phyloP scores from a whole-genome alignment of 2,888 invertebrate genomes.

The Serrognathus titanus region DNA sequence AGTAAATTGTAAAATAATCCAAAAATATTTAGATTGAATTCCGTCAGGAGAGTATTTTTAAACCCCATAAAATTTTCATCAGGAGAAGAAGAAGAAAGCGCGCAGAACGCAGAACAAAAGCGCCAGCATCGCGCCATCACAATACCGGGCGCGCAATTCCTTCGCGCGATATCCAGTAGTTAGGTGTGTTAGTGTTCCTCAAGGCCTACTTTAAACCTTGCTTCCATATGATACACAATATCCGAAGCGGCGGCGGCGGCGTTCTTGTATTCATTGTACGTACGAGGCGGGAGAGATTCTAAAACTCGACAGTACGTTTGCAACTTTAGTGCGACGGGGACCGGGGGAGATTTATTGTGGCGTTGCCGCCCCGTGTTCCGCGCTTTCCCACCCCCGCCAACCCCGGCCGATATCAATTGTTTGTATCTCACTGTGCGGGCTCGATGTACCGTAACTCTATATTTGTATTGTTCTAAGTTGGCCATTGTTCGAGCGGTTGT shows the following conservation, averaged over 20 bases:
- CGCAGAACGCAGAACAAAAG: too few species aligned
- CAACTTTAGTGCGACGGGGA: not conserved
- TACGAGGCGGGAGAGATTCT: slow-evolving; percentile 2
- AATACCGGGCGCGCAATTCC: not conserved
- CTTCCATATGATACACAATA: not conserved
- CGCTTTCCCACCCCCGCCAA: not conserved
- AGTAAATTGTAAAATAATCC: too few species aligned
- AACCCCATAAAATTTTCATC: too few species aligned
- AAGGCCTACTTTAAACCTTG: slow-evolving; percentile 11
- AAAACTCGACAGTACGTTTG: slow-evolving; percentile 4
- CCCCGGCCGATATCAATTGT: slow-evolving; percentile 12
- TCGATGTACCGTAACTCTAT: slow-evolving; percentile 9
- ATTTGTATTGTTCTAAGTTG: slow-evolving; percentile 12
- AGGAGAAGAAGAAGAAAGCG: too few species aligned
- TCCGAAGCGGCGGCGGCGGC: not conserved
- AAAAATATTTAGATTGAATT: too few species aligned
- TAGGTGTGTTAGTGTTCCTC: slow-evolving; percentile 7
- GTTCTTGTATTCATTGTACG: not conserved
- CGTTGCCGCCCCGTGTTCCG: slow-evolving; percentile 3
- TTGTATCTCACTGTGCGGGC: slow-evolving; percentile 12
- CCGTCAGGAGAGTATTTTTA: too few species aligned
- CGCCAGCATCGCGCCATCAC: too few species aligned
- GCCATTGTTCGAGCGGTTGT: slow-evolving; percentile 9
- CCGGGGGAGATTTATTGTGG: slow-evolving; percentile 7
- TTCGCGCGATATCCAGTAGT: slow-evolving; percentile 1